Evolutionary conservation across 1,140 invertebrate species (phyloP), one percentile per base, ranked within the genome.

Genomic region (Delia radicum): DNA sequence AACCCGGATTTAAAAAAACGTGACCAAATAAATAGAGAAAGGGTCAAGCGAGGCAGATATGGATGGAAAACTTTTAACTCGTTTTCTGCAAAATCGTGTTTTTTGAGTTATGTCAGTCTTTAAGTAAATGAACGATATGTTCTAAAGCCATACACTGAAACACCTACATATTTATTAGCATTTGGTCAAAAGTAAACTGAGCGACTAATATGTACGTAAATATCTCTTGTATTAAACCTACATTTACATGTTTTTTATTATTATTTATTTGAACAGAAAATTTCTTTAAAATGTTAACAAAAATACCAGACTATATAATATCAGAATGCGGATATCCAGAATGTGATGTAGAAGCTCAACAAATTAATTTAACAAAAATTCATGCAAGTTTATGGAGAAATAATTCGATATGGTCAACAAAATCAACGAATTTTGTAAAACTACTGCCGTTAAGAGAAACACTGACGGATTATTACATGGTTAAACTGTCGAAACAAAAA

Each of bases 301-400:
- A 69, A 69, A n/a, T 33, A 33, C 65, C 65, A 24, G 65, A 69
- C 27, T 69, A 69, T 33, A 69, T 37, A 33, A 37, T 69, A 37
- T 69, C 65, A 1, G 65, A 69, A 13, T 69, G 29, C 37, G 65
- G 65, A 13, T 69, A 69, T 69, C 65, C 65, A 15, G 29, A 33
- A 15, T 33, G 29, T 10, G 12, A 18, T 18, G 1, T 7, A 37
- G 21, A 18, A 1, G 29, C 12, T 5, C 18, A 69, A 24, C 6
- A 69, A 24, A 18, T 69, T 10, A 31, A 31, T 4, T 33, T 69
- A 24, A 12, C n/a, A 6, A 8, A 69, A 69, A 26, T 69, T 2
- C 29, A 69, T 24, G 27, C 29, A 33, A 69, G 21, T 33, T 24
- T 69, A 5, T 69, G 65, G 65, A 33, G 27, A 2, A 33, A 28